phyloP scores from a whole-genome alignment of 2,113 vertebrate species.

The Ophiodon elongatus region DNA sequence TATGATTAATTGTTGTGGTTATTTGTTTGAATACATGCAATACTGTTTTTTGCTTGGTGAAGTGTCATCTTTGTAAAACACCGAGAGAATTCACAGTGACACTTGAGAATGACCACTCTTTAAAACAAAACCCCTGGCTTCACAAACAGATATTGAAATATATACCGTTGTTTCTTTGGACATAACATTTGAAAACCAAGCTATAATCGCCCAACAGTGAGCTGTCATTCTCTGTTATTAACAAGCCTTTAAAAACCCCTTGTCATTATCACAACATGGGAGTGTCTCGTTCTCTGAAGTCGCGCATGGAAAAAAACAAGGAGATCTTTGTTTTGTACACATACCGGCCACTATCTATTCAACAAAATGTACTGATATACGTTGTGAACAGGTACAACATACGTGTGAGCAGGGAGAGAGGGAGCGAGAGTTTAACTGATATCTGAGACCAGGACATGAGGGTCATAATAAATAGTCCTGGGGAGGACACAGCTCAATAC shows the following conservation, averaged over 20 bases:
- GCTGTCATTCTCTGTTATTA: slow-evolving; percentile 49
- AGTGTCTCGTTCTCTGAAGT: slow-evolving; percentile 31
- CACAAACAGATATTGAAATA: slow-evolving; percentile 40
- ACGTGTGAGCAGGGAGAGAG: slow-evolving; percentile 4
- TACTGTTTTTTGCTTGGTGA: background rate
- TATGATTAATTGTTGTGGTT: slow-evolving; percentile 57
- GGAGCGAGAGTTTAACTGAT: slow-evolving; percentile 30
- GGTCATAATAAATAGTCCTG: slow-evolving; percentile 60
- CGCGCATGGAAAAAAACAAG: slow-evolving; percentile 27
- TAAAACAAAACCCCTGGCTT: slow-evolving; percentile 28
- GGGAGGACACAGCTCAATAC: slow-evolving; percentile 26
- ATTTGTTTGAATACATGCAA: slow-evolving; percentile 33
- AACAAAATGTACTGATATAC: slow-evolving; percentile 21
- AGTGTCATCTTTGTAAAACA: slow-evolving; percentile 46
- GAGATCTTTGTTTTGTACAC: slow-evolving; percentile 14
- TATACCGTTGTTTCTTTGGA: slow-evolving; percentile 42
- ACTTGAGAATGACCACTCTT: slow-evolving; percentile 24
- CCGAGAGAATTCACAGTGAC: slow-evolving; percentile 11
- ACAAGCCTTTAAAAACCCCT: slow-evolving; percentile 42
- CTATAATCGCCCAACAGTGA: slow-evolving; percentile 37
- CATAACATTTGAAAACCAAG: slow-evolving; percentile 38
- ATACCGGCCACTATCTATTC: slow-evolving; percentile 1
- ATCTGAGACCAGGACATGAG: slow-evolving; percentile 56
- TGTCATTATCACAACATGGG: slow-evolving; percentile 38
- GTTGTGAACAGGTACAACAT: slow-evolving; percentile 7